Evolutionary conservation across 2,113 vertebrate genomes (phyloP), one percentile per base, ranked within the genome.

Genomic region (Phrynosoma blainvillii): DNA sequence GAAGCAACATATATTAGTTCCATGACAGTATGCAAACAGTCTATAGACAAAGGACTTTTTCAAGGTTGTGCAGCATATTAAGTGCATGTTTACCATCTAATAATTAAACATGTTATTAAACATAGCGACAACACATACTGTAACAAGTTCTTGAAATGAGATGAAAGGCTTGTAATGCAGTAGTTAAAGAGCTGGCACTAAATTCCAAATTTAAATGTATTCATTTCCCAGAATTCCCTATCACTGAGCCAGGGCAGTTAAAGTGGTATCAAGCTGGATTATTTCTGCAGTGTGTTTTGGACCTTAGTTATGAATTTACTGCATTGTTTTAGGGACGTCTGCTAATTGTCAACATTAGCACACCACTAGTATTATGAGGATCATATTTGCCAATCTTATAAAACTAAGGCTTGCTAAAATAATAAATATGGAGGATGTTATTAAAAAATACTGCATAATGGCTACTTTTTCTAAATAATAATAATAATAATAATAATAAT

Each of bases 1-100:
- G 80, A 88, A 75, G 2, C 12, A 52, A 89, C 78, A 82, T 90
- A 81, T 84, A 79, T 75, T 52, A 3, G 13, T 47, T 70, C 16
- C 82, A 83, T 86, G 84, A 25, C 36, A 68, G 79, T 20, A 16
- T 52, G 12, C 27, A 52, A 74, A 36, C 10, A 68, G 66, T 27
- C 70, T 54, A 8, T 18, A 77, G 27, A 42, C 36, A 68, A 21
- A 47, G 18, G 62, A 47, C 27, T 0, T 79, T 86, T 68, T 47
- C 40, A 79, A 8, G 76, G 36, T 20, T 20, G 11, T 4, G 10
- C 23, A 1, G 20, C 65, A 30, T 30, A 11, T 2, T 78, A 32
- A 23, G 59, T 16, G 42, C n/a, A 13, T 78, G 75, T 27, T 66
- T 62, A 78, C 20, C 2, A 10, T 12, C 10, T 47, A 68, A 62